phyloP scores from a whole-genome alignment of 2,797 vertebrate species.

The Chelmon rostratus region DNA sequence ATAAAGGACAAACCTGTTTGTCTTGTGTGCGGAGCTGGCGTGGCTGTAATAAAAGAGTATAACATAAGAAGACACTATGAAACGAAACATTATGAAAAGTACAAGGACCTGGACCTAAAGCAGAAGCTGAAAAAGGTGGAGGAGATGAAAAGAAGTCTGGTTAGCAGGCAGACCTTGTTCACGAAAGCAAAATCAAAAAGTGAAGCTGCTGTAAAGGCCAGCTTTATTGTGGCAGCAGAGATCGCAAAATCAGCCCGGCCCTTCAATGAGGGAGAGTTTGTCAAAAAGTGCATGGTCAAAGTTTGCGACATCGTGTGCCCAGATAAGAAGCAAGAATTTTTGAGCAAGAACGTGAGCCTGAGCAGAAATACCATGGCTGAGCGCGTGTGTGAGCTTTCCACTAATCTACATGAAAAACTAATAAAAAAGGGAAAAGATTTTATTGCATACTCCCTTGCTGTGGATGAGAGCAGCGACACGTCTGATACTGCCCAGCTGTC shows the following conservation, averaged over 20 bases:
- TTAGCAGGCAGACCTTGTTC: neutral
- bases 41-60: neutral
- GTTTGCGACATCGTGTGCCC: slow-evolving; percentile 16
- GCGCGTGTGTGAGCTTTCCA: neutral
- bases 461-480: slow-evolving; percentile 15
- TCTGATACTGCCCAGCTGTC: neutral
- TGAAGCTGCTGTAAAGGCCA: slow-evolving; percentile 21
- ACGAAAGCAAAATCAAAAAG: slow-evolving; percentile 15
- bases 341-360: slow-evolving; percentile 21
- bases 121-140: slow-evolving; percentile 24
- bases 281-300: slow-evolving; percentile 17
- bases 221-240: slow-evolving; percentile 21
- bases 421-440: slow-evolving; percentile 3
- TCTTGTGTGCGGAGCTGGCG: neutral
- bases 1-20: neutral
- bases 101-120: neutral
- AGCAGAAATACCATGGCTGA: slow-evolving; percentile 15
- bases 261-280: slow-evolving; percentile 17
- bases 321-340: slow-evolving; percentile 17
- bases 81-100: slow-evolving; percentile 1
- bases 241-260: slow-evolving; percentile 18
- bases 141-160: neutral
- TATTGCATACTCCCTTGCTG: slow-evolving; percentile 8
- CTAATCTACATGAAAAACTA: slow-evolving; percentile 6
- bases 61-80: neutral